phyloP scores from a whole-genome alignment of 2,113 vertebrate species.

The Eonycteris spelaea region DNA sequence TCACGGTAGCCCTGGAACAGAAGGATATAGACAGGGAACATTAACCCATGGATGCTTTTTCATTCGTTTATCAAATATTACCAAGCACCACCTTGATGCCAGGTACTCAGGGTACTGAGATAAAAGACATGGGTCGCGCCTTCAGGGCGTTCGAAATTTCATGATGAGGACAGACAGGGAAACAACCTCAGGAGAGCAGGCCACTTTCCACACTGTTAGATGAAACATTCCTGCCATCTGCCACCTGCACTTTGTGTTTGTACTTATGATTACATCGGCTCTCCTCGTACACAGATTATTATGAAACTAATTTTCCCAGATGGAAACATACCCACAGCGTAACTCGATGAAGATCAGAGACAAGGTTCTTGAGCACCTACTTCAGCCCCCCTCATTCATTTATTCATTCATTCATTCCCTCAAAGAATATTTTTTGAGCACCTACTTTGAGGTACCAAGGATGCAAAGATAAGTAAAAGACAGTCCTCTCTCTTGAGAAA shows the following conservation, averaged over 20 bases:
- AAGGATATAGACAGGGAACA: neutral
- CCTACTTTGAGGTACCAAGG: neutral
- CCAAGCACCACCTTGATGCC: neutral
- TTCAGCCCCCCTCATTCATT: neutral
- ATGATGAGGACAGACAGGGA: neutral
- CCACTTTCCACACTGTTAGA: neutral
- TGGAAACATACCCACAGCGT: neutral
- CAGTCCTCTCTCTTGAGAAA: neutral
- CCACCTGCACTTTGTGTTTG: neutral
- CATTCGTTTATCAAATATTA: neutral
- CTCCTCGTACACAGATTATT: neutral
- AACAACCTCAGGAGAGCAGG: neutral
- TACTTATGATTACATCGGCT: neutral
- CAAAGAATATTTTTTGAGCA: too few relatives aligned
- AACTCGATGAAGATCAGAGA: neutral
- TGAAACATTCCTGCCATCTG: neutral
- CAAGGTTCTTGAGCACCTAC: neutral
- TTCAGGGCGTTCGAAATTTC: neutral
- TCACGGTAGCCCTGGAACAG: neutral
- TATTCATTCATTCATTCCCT: neutral
- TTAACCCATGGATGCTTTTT: neutral
- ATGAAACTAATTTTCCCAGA: neutral
- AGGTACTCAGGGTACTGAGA: neutral
- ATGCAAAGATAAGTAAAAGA: neutral
- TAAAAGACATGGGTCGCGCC: neutral